Percentiles rank a stretch among this genome's conserved stretches.
phyloP scores from a whole-genome alignment of 1,140 invertebrate species.

The Papilio machaon region DNA sequence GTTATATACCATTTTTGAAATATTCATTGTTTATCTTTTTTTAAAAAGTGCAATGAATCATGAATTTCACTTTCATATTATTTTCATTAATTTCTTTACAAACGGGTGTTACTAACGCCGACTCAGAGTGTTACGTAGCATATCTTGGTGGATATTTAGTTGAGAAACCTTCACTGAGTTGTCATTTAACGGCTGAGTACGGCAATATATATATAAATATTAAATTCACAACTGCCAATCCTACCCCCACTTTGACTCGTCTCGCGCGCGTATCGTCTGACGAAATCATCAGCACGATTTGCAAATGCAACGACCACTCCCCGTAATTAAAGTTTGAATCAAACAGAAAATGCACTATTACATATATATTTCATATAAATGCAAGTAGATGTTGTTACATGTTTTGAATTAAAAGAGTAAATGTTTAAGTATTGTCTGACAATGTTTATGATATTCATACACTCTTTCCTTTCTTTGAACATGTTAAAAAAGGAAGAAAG shows the following conservation, averaged over 20 bases:
- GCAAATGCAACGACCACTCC: constrained; percentile 7
- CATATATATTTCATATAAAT: background rate
- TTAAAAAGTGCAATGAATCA: background rate
- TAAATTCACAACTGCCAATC: background rate
- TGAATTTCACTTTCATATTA: background rate
- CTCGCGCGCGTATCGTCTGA: background rate
- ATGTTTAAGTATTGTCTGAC: background rate
- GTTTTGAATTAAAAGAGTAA: background rate
- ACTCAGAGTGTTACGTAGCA: background rate
- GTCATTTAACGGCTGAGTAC: background rate
- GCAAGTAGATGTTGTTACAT: background rate
- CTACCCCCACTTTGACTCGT: background rate
- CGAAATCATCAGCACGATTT: constrained; percentile 9
- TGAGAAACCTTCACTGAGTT: background rate
- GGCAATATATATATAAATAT: background rate
- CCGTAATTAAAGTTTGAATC: background rate
- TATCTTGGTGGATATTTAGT: background rate
- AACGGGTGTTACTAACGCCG: background rate
- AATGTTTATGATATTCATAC: background rate
- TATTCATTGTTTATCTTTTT: background rate
- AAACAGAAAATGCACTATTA: background rate
- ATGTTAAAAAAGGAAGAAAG: background rate
- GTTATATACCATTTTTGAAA: background rate
- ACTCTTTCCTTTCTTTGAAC: background rate
- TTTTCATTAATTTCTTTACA: background rate